These are phyloP conservation scores for Haliclona indistincta DNA, from an alignment of 37 sponge, comb jelly and placozoan species.

Conservation along the genomic window DNA sequence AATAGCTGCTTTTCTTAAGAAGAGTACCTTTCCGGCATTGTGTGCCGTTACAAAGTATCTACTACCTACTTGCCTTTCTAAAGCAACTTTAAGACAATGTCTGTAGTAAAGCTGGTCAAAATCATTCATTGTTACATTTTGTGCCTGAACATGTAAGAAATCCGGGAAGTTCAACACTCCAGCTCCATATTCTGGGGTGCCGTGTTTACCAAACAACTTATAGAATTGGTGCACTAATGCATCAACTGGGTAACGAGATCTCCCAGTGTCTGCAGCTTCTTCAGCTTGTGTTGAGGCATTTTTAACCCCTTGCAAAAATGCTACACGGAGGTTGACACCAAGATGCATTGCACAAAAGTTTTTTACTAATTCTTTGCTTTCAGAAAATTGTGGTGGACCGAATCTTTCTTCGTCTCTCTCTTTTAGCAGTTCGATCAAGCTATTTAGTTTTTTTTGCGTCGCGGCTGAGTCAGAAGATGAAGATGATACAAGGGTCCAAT, in stretches of 20 bases:
- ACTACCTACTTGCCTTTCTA: slow-evolving; percentile 51
- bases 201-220: slow-evolving; percentile 39
- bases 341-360: slow-evolving; percentile 57
- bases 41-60: slow-evolving; percentile 40
- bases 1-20: slow-evolving; percentile 18
- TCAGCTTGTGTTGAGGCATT: too few species aligned
- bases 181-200: slow-evolving; percentile 53
- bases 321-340: slow-evolving; percentile 40
- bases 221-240: slow-evolving; percentile 45
- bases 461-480: slow-evolving; percentile 38
- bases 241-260: neutral
- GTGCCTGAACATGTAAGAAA: too few species aligned
- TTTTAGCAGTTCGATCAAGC: slow-evolving; percentile 13
- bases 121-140: slow-evolving; percentile 3
- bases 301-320: slow-evolving; percentile 25
- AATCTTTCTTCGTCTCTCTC: slow-evolving; percentile 22
- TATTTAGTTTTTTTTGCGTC: slow-evolving; percentile 28
- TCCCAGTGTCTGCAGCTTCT: neutral
- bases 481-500: slow-evolving; percentile 24
- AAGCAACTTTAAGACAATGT: neutral
- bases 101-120: slow-evolving; percentile 10
- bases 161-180: slow-evolving; percentile 21
- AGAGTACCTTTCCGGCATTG: slow-evolving; percentile 38
- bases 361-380: slow-evolving; percentile 22
- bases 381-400: slow-evolving; percentile 7